Base-by-base conservation (phyloP, 1,140 invertebrate species). In the Temnothorax curvispinosus region DNA sequence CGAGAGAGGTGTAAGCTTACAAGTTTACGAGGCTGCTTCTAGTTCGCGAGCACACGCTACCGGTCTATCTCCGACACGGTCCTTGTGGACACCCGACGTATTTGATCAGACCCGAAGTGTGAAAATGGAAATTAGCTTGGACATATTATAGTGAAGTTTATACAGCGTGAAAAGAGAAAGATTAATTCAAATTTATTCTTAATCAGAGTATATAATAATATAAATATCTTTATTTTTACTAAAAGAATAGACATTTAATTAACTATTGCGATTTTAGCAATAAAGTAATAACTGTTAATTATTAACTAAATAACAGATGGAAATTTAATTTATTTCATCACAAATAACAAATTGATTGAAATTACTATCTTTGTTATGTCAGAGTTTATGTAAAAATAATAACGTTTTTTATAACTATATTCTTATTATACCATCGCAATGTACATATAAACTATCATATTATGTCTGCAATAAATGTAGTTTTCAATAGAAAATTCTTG, bases 1-100 rank as follows among this genome's bases (percentile, higher is more conserved):
- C 87, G 93, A 58, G 80, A 91, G 92, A 89, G 92, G 92, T 92
- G 87, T 93, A 92, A 88, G 89, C 88, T 93, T 93, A 92, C 92
- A 85, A 93, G 87, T 86, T 86, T 84, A 84, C 56, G 41, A 50
- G 54, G 38, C 50, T 44, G 21, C 84, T 89, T 89, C 52, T 77
- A 35, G 50, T 38, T 18, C 38, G 50, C 38, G 47, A 47, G 44
- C 72, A 72, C 78, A 81, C 21, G 78, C 47, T 74, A 38, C 32
- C 13, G 13, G 32, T n/a, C 47, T n/a, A 60, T 75, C 13, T 80
- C 47, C 27, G 47, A 41, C 50, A 60, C 64, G 35, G 50, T 27
- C 41, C 27, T 74, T 38, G n/a, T 84, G 41, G 67, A 50, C 38
- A 74, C 11, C 13, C 80, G 41, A 60, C 11, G n/a, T 38, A 56